Evolutionary conservation across 64 coral and sea anemone genomes (phyloP).

Genomic region (Montipora capricornis): DNA sequence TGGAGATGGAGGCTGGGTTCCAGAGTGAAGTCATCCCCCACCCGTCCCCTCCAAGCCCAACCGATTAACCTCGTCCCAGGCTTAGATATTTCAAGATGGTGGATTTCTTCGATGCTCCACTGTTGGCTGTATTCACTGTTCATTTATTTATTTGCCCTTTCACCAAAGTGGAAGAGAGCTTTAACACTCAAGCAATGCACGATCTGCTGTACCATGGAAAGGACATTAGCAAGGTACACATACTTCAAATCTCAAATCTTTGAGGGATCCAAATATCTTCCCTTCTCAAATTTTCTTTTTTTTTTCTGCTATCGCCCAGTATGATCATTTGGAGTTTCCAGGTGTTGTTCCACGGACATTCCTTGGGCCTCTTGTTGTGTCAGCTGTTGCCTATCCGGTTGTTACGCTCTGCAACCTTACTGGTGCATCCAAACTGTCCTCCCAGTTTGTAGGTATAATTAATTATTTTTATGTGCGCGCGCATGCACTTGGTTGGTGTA

Average conservation of each 20-base stretch:
- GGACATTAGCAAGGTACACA: slow-evolving; percentile 78
- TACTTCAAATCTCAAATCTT: background rate
- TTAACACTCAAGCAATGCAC: slow-evolving; percentile 93
- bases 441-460: slow-evolving; percentile 79
- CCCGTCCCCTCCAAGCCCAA: too few species aligned
- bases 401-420: slow-evolving; percentile 17
- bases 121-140: slow-evolving; percentile 27
- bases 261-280: background rate
- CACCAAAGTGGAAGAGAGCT: slow-evolving; percentile 99
- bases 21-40: too few species aligned
- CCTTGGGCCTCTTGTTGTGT: slow-evolving; percentile 85
- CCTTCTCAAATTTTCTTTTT: background rate
- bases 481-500: too few species aligned
- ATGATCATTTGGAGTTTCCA: slow-evolving; percentile 95
- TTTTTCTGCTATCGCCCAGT: slow-evolving; percentile 36
- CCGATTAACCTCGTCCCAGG: too few species aligned
- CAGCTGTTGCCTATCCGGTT: slow-evolving; percentile 68
- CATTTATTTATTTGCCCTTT: slow-evolving; percentile 89
- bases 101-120: slow-evolving; percentile 43
- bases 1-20: too few species aligned
- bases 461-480: too few species aligned
- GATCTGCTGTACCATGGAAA: slow-evolving; percentile 89
- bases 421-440: slow-evolving; percentile 59
- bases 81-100: slow-evolving; percentile 62
- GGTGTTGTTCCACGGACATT: slow-evolving; percentile 97